These are phyloP conservation scores for Albula goreensis DNA, from an alignment of 2,113 vertebrate genomes.

Conservation along the genomic window DNA sequence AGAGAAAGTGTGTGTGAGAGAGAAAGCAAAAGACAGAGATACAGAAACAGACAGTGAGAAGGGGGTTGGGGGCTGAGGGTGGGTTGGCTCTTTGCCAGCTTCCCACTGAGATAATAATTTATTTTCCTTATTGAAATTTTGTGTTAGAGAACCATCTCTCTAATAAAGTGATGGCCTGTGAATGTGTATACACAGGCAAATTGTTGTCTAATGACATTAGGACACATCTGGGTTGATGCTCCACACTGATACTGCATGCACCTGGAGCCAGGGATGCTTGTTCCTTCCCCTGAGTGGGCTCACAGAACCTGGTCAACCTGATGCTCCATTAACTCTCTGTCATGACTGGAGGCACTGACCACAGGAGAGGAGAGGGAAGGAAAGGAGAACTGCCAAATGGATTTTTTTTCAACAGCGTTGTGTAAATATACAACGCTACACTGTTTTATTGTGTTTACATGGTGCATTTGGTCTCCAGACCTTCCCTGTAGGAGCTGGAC, in stretches of 20 bases:
- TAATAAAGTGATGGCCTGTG: constrained; percentile 21
- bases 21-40: not conserved
- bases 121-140: constrained; percentile 45
- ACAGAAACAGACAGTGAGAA: not conserved
- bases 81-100: constrained; percentile 14
- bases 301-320: not conserved
- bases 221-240: constrained; percentile 30
- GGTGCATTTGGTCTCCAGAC: not conserved
- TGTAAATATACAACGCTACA: not conserved
- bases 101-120: constrained; percentile 47
- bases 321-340: not conserved
- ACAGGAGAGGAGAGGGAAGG: not conserved
- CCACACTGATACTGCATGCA: constrained; percentile 28
- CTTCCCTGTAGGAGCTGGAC: not conserved
- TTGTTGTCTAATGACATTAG: constrained; percentile 40
- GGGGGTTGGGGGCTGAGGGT: not conserved
- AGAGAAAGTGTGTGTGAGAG: not conserved
- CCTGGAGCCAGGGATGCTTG: constrained; percentile 51
- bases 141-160: constrained; percentile 36
- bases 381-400: not conserved
- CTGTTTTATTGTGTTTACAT: not conserved
- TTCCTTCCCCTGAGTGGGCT: constrained; percentile 39
- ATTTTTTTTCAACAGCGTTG: not conserved
- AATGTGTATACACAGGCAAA: constrained; percentile 18
- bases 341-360: not conserved